Evolutionary conservation across 2,113 vertebrate species (phyloP).

Genomic region (Panthera uncia): DNA sequence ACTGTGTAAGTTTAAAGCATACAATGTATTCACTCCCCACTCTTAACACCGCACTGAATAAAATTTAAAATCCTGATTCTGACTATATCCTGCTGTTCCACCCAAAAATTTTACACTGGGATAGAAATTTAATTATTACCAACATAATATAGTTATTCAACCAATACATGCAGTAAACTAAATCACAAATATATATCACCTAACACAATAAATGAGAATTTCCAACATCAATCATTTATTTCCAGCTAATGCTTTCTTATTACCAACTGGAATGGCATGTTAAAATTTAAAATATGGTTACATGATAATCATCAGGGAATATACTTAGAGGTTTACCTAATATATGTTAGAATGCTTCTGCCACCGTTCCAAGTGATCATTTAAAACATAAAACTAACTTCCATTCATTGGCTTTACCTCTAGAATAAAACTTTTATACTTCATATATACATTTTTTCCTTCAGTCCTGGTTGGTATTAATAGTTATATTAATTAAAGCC

Average conservation of each 20-base stretch:
- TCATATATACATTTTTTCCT: not conserved
- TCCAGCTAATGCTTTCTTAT: not conserved
- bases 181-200: constrained; percentile 1
- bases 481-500: not conserved
- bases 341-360: not conserved
- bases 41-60: constrained; percentile 13
- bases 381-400: constrained; percentile 31
- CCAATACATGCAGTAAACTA: not conserved
- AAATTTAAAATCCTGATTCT: constrained; percentile 1
- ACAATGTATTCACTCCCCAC: not conserved
- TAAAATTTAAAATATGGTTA: not conserved
- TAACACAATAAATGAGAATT: constrained; percentile 21
- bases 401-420: constrained; percentile 25
- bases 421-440: constrained; percentile 3
- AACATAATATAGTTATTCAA: constrained; percentile 4
- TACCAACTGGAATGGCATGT: not conserved
- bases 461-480: not conserved
- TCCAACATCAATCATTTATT: not conserved
- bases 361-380: not conserved
- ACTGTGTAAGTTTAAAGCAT: not conserved
- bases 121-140: constrained; percentile 19
- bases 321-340: not conserved
- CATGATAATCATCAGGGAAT: not conserved
- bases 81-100: not conserved
- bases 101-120: not conserved